Evolutionary conservation across 2,888 invertebrate genomes (phyloP), one percentile per base, ranked within the genome.

Genomic region (Tachystola acroxantha): DNA sequence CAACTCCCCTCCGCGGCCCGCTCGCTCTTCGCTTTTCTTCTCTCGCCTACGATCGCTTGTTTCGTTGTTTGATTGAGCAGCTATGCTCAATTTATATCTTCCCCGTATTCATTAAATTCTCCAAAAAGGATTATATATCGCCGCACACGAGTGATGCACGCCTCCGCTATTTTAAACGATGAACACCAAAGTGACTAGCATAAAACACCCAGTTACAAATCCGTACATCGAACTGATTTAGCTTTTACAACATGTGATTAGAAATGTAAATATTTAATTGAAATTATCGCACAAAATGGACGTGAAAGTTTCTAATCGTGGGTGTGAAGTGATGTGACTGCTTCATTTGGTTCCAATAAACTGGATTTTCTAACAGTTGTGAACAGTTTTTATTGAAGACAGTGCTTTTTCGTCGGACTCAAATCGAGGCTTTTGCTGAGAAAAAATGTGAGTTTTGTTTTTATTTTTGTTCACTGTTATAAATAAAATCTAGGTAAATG

Each of bases 181-280:
- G 57, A 50, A 50, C 50, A 24, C 22, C 11, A 37, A 16, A 39
- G 37, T 35, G 29, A 26, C 24, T 25, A 22, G 25, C 10, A 36
- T 25, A 36, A 32, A 30, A 29, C 30, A 10, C 29, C 24, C 19
- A 29, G 10, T 26, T 11, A n/a, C 28, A 11, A 10, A 22, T 24
- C 24, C 13, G 10, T 13, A 16, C 12, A 32, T 12, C 32, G n/a
- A 9, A 32, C 32, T 14, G 24, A 24, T 24, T 16, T 16, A 34
- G 55, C 57, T 50, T 52, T n/a, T 57, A 37, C 61, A 75, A 66
- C 70, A 80, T 78, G 81, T 81, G 77, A 81, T 75, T 71, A 57
- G 40, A 58, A 71, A 74, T 75, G 74, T 77, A 72, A 79, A 76
- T 76, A 70, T 57, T 66, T 64, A 70, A 71, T 69, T 67, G 61